A percentile compares a stretch with the other conserved stretches of the same genome.
phyloP scores from a whole-genome alignment of 1,140 invertebrate species.

The Nasonia vitripennis region DNA sequence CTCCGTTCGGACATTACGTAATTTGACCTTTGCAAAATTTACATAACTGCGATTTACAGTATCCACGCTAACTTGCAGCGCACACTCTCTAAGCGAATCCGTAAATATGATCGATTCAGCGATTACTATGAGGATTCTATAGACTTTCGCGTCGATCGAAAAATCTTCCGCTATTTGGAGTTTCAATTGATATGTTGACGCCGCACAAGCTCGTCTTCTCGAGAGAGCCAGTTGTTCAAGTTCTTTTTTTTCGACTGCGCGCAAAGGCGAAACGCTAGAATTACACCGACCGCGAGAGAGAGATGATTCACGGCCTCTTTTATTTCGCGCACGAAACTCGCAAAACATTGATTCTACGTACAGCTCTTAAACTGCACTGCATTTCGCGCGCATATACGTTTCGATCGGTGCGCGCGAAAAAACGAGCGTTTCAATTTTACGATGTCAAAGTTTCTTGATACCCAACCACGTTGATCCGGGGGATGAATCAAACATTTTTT shows the following conservation, averaged over 20 bases:
- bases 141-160: no score
- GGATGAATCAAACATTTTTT: no score
- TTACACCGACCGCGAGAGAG: slow-evolving; percentile 9
- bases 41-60: no score
- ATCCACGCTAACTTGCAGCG: no score
- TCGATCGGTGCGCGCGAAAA: neutral
- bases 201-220: neutral
- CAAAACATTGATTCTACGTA: neutral
- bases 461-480: no score
- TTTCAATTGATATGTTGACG: slow-evolving; percentile 30
- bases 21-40: no score
- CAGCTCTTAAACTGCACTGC: neutral
- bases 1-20: no score
- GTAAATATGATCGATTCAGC: neutral
- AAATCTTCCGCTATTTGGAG: slow-evolving; percentile 43
- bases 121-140: neutral
- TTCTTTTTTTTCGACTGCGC: slow-evolving; percentile 36
- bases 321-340: neutral
- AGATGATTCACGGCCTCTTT: slow-evolving; percentile 34
- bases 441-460: no score
- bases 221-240: neutral
- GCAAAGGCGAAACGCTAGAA: slow-evolving; percentile 30
- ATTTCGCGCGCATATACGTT: neutral
- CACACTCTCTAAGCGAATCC: no score
- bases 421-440: no score